Base-by-base conservation (phyloP, 2,797 vertebrate genomes). In the Crypturellus tataupa region DNA sequence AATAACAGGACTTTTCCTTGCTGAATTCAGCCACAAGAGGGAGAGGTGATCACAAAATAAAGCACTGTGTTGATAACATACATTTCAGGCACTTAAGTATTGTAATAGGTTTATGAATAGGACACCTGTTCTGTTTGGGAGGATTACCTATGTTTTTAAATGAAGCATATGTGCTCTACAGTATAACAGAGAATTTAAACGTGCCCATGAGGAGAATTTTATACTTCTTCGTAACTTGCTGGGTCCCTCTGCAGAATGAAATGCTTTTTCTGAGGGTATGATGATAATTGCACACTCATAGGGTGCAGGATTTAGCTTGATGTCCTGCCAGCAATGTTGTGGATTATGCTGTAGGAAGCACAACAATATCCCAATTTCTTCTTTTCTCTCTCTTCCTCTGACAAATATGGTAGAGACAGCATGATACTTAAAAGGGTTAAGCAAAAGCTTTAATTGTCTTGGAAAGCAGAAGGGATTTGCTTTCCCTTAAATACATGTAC, bases 11-110 rank as follows among this genome's bases (percentile, higher is more conserved):
- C 10, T 62, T 87, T 68, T 72, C 37, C 12, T 72, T 65, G 4
- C 39, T 84, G 60, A 75, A 67, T 39, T 86, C 67, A 67, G 19
- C 91, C 93, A 96, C 89, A 90, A 95, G 93, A 94, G 94, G 95
- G 95, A 90, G 90, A 90, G 23, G 60, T 70, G 59, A 67, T 63
- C 67, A 60, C 21, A 93, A 80, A 94, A 59, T 53, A 72, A 69
- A 2, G 49, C 17, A 25, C 46, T n/a, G 2, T 47, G 39, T 29
- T 42, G 29, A 23, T 47, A 47, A 21, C 23, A 60, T 7, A 56
- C 24, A 56, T 81, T 4, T 40, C 10, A 80, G 6, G 14, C 33
- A 18, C 63, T 37, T 67, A 58, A 89, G 53, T 49, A 31, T 55
- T 76, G 5, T 51, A 25, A 71, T 63, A 44, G 12, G 53, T 68